A percentile compares a stretch with the other conserved stretches of the same genome.
Evolutionary conservation across 2,888 invertebrate species (phyloP).

Genomic region (Biston stratarius): DNA sequence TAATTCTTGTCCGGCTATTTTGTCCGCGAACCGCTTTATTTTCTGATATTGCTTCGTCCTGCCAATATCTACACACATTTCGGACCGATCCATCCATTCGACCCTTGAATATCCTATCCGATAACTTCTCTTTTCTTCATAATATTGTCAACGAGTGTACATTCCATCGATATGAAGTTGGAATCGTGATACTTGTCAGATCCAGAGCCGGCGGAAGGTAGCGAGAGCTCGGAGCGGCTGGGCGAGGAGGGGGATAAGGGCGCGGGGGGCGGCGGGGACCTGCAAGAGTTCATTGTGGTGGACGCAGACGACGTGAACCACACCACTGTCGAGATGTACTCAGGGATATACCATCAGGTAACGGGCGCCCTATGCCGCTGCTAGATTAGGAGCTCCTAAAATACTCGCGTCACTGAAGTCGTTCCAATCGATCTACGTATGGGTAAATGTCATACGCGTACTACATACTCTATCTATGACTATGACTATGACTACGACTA

Average conservation of each 20-base stretch:
- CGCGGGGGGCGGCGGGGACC: conserved; percentile 31
- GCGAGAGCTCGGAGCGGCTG: conserved; percentile 30
- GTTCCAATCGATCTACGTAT: too few relatives aligned
- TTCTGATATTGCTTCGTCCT: neutral
- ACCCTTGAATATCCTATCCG: too few relatives aligned
- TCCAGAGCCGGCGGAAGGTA: conserved; percentile 46
- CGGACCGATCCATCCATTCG: too few relatives aligned
- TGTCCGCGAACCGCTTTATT: neutral
- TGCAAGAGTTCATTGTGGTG: conserved; percentile 76
- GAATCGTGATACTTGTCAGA: neutral
- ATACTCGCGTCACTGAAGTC: too few relatives aligned
- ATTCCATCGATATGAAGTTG: neutral
- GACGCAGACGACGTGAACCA: conserved; percentile 74
- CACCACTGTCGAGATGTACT: conserved; percentile 74
- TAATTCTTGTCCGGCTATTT: neutral
- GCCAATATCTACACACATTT: too few relatives aligned
- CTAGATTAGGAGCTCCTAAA: too few relatives aligned
- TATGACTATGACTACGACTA: too few relatives aligned
- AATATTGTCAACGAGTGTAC: too few relatives aligned
- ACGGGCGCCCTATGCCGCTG: neutral
- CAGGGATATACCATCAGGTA: conserved; percentile 77
- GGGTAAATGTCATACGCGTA: too few relatives aligned
- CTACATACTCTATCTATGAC: too few relatives aligned
- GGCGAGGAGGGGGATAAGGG: conserved; percentile 19
- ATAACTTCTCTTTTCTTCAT: too few relatives aligned